A percentile compares a stretch with the other conserved stretches of the same genome.
Conservation (phyloP, 2,113 vertebrate species). For the Buteo buteo region DNA sequence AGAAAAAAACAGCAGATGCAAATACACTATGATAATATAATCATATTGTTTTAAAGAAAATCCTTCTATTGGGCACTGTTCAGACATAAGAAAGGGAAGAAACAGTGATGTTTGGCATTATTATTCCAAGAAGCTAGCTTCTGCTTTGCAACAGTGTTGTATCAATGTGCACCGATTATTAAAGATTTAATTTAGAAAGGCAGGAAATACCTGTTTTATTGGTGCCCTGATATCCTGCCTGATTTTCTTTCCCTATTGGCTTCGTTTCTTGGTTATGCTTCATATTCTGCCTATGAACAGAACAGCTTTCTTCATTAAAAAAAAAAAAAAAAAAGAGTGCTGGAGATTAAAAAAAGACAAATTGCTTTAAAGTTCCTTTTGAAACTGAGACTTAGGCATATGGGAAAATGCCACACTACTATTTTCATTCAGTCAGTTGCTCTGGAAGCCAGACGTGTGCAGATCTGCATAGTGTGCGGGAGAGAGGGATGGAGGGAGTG, state of each 20-base stretch:
- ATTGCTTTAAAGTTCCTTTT: not conserved
- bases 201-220: not conserved
- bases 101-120: not conserved
- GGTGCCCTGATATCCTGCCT: not conserved
- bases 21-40: not conserved
- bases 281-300: not conserved
- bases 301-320: not conserved
- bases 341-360: not conserved
- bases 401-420: not conserved
- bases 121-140: not conserved
- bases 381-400: not conserved
- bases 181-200: not conserved
- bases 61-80: not conserved
- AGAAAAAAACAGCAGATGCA: not conserved
- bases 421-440: not conserved
- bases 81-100: not conserved
- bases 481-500: not conserved
- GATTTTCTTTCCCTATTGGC: not conserved
- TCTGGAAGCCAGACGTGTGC: not conserved
- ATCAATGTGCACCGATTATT: not conserved
- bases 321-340: not conserved
- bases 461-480: not conserved
- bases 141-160: not conserved
- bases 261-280: not conserved
- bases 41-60: not conserved